A percentile compares a stretch with the other conserved stretches of the same genome.
Evolutionary conservation across 2,888 invertebrate genomes (phyloP).

Genomic region (Rotaria sp.): DNA sequence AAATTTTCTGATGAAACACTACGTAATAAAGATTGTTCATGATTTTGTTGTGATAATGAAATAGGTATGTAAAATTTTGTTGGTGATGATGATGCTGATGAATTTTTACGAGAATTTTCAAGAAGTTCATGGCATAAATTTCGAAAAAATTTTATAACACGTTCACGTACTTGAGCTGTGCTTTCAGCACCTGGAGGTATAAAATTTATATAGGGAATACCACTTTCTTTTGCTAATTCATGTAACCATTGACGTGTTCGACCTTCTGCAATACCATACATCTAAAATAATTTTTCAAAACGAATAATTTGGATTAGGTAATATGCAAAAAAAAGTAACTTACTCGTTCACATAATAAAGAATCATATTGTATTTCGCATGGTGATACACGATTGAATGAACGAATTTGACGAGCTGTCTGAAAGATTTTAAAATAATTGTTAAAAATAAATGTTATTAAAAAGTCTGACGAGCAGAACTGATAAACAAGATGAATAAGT

Average conservation of each 20-base stretch:
- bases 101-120: neutral
- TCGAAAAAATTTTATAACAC: neutral
- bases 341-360: neutral
- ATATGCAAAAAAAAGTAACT: neutral
- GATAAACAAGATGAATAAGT: too few relatives aligned
- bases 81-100: neutral
- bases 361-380: neutral
- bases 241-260: conserved; percentile 8
- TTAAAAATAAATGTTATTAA: too few relatives aligned
- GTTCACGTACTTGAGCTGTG: neutral
- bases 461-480: too few relatives aligned
- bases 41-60: neutral
- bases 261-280: conserved; percentile 7
- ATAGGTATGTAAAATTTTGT: neutral
- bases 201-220: neutral
- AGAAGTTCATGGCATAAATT: neutral
- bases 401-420: neutral
- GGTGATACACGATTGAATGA: neutral
- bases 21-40: neutral
- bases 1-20: neutral
- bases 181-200: neutral
- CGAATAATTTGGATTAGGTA: neutral
- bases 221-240: conserved; percentile 22
- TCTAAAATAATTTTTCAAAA: neutral
- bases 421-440: neutral